phyloP scores from a whole-genome alignment of 2,888 invertebrate species.

The Aphrophora alni region DNA sequence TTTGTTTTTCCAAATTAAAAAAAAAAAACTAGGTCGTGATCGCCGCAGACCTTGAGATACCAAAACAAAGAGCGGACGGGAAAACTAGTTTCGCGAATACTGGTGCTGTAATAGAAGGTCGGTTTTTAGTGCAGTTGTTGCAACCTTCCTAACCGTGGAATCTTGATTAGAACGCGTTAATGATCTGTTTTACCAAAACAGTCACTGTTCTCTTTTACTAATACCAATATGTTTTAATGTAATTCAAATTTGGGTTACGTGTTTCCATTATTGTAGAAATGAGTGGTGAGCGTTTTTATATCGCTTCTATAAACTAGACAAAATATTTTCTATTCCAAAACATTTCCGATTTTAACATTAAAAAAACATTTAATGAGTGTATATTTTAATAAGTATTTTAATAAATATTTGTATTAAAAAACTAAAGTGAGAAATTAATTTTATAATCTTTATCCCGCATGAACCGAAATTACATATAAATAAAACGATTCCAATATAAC shows the following conservation, averaged over 20 bases:
- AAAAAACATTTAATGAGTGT: too few species aligned
- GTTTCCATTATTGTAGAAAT: too few species aligned
- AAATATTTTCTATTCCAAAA: too few species aligned
- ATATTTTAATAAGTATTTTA: too few species aligned
- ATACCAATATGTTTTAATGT: not conserved
- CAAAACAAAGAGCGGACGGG: not conserved
- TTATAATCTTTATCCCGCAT: too few species aligned
- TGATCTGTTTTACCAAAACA: not conserved
- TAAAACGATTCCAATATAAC: too few species aligned
- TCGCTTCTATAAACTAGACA: too few species aligned
- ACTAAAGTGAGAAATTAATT: too few species aligned
- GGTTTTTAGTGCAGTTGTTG: not conserved
- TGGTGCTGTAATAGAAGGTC: not conserved
- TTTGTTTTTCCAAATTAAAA: not conserved
- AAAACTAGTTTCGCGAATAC: not conserved
- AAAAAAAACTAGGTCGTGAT: not conserved
- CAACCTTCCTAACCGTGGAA: not conserved
- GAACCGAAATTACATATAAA: too few species aligned
- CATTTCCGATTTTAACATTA: too few species aligned
- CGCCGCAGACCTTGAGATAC: not conserved
- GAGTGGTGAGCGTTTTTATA: too few species aligned
- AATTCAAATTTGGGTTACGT: not conserved
- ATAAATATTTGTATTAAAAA: too few species aligned
- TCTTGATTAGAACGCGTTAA: not conserved
- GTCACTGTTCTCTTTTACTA: not conserved